phyloP scores from a whole-genome alignment of 2,113 vertebrate genomes.

The Myrmecobius fasciatus region DNA sequence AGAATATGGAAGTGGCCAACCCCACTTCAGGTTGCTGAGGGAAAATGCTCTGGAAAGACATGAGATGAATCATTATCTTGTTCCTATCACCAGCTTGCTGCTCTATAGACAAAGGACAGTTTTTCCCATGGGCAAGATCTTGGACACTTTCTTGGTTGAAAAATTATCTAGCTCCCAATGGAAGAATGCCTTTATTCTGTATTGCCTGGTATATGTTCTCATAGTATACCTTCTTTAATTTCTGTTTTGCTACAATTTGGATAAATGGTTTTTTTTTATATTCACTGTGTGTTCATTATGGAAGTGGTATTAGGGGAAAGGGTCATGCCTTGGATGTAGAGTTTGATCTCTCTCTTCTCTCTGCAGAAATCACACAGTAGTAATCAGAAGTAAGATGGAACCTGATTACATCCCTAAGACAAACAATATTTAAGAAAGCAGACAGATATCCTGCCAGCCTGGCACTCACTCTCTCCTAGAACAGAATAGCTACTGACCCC shows the following conservation, averaged over 20 bases:
- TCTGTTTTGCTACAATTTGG: background rate
- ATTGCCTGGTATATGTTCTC: background rate
- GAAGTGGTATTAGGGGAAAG: background rate
- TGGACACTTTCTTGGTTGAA: background rate
- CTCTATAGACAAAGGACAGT: background rate
- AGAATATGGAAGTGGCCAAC: background rate
- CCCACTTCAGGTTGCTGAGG: background rate
- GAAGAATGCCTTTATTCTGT: background rate
- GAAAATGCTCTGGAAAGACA: background rate
- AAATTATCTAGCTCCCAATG: background rate
- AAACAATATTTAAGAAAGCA: background rate
- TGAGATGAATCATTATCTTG: background rate
- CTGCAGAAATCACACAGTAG: background rate
- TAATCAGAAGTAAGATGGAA: background rate
- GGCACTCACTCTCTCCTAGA: background rate
- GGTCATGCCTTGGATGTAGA: background rate
- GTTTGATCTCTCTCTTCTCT: background rate
- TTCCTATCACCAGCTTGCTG: background rate
- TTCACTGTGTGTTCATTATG: too few species aligned
- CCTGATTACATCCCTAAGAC: background rate
- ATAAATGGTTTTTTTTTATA: background rate
- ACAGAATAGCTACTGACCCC: background rate
- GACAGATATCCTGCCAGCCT: background rate
- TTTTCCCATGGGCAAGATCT: background rate
- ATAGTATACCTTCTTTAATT: background rate